A percentile compares a stretch with the other conserved stretches of the same genome.
These are phyloP conservation scores for Eumeta japonica DNA, from an alignment of 1,140 invertebrate species.

Conservation along the genomic window DNA sequence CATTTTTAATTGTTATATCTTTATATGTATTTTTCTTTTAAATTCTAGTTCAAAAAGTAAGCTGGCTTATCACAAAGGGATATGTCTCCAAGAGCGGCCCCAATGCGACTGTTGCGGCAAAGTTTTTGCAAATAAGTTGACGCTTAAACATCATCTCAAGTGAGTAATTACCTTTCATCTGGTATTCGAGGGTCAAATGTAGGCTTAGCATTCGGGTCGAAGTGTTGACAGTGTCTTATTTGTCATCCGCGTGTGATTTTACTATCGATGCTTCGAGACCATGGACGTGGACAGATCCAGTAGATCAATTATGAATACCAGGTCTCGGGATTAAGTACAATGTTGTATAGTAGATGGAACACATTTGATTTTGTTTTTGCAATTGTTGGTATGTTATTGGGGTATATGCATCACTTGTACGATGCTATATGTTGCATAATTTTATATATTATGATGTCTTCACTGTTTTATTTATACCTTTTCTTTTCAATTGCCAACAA, in stretches of 20 bases:
- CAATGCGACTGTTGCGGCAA: conserved; percentile 47
- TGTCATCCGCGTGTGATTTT: no score
- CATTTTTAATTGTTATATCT: not conserved
- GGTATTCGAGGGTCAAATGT: not conserved
- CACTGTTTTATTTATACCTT: no score
- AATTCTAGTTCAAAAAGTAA: conserved; percentile 34
- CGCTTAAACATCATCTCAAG: conserved; percentile 38
- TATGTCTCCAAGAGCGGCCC: conserved; percentile 27
- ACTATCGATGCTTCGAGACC: no score
- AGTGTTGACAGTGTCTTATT: no score
- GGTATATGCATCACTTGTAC: no score
- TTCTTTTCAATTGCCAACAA: no score
- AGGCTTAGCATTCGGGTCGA: not conserved
- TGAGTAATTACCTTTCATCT: conserved; percentile 16
- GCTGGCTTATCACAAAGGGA: conserved; percentile 25
- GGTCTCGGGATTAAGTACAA: no score
- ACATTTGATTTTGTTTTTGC: not conserved
- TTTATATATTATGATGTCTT: no score
- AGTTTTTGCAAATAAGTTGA: conserved; percentile 43
- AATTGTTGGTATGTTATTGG: not conserved
- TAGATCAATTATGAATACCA: no score
- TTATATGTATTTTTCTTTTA: conserved; percentile 7
- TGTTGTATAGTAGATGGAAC: not conserved
- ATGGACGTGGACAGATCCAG: no score
- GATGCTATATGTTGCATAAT: no score